A percentile compares a stretch with the other conserved stretches of the same genome.
phyloP scores from a whole-genome alignment of 2,888 invertebrate species.

The Drosophila meridionalis region DNA sequence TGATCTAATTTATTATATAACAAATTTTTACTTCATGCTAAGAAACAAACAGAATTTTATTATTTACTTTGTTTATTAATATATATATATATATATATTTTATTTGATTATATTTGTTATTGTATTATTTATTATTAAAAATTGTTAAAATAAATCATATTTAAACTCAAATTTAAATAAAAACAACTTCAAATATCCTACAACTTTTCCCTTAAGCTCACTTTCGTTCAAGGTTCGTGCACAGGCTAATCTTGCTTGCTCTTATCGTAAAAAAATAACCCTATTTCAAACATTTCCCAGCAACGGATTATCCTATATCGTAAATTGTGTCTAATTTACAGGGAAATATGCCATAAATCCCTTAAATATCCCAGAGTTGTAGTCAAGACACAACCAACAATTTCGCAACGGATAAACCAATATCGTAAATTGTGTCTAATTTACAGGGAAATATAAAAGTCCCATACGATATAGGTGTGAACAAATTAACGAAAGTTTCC shows the following conservation, averaged over 20 bases:
- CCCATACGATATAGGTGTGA: slow-evolving; percentile 5
- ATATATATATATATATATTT: no score
- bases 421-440: slow-evolving; percentile 3
- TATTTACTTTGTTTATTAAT: no score
- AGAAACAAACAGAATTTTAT: no score
- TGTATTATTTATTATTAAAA: neutral
- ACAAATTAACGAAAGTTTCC: slow-evolving; percentile 3
- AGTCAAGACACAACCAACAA: slow-evolving; percentile 6
- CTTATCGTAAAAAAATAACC: slow-evolving; percentile 1
- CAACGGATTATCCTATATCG: slow-evolving; percentile 13
- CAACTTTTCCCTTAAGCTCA: neutral
- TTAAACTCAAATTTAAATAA: neutral
- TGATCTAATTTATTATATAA: no score
- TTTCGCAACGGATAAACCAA: slow-evolving; percentile 7
- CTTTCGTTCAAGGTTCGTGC: neutral
- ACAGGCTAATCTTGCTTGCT: neutral
- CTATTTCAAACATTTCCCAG: neutral
- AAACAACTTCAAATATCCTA: neutral
- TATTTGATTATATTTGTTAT: neutral
- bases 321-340: neutral
- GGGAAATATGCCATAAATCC: slow-evolving; percentile 3
- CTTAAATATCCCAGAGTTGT: neutral
- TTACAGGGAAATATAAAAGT: slow-evolving; percentile 14
- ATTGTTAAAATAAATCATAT: neutral
- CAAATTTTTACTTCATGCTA: no score